Evolutionary conservation across 2,113 vertebrate species (phyloP).

Genomic region (Sclerurus mexicanus): DNA sequence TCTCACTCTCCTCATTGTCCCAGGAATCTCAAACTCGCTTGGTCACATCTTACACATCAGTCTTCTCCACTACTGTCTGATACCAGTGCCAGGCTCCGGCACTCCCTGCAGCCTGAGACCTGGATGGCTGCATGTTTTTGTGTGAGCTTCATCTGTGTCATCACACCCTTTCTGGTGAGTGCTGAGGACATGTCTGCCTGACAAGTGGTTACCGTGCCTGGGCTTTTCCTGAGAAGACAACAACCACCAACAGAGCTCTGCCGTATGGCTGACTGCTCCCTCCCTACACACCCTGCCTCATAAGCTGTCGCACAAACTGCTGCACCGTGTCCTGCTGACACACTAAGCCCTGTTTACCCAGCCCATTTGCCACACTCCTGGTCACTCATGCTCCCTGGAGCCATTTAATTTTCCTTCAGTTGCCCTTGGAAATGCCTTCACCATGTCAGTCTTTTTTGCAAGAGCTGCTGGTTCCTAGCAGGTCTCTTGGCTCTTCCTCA

Average conservation of each 20-base stretch:
- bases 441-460: not conserved
- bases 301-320: not conserved
- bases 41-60: not conserved
- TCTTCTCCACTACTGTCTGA: not conserved
- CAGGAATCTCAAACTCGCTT: not conserved
- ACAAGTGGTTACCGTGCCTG: not conserved
- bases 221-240: not conserved
- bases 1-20: not conserved
- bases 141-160: not conserved
- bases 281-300: not conserved
- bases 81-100: not conserved
- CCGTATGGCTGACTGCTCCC: not conserved
- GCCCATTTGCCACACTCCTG: not conserved
- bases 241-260: not conserved
- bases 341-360: not conserved
- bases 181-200: not conserved
- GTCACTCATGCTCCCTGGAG: not conserved
- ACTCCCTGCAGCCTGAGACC: not conserved
- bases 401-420: not conserved
- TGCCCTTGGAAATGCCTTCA: not conserved
- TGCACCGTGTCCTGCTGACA: not conserved
- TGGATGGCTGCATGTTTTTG: not conserved
- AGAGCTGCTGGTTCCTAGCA: not conserved
- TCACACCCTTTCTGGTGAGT: not conserved
- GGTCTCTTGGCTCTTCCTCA: not conserved